Evolutionary conservation across 2,113 vertebrate species (phyloP).

Genomic region (Petaurus breviceps): DNA sequence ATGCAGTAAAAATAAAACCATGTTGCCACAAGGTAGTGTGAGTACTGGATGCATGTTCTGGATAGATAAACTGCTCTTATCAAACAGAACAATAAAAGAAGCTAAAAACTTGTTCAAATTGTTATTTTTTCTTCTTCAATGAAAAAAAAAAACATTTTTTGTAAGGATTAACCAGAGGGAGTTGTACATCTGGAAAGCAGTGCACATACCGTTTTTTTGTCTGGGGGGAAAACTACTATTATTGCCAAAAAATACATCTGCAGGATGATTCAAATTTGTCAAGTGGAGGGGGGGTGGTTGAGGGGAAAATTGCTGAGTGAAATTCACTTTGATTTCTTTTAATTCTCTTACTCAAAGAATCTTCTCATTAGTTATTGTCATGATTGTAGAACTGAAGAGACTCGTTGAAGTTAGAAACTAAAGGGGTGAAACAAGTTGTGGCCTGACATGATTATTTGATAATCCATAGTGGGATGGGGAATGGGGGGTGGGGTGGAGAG

Average conservation of each 20-base stretch:
- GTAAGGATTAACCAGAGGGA: constrained; percentile 79
- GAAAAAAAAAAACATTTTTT: constrained; percentile 74
- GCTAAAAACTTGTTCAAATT: constrained; percentile 77
- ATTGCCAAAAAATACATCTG: constrained; percentile 75
- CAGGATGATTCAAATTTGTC: constrained; percentile 68
- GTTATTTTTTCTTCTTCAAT: constrained; percentile 38
- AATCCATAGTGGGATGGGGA: not conserved
- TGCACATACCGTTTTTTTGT: constrained; percentile 54
- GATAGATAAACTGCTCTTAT: constrained; percentile 79
- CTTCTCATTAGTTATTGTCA: constrained; percentile 11
- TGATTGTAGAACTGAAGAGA: constrained; percentile 16
- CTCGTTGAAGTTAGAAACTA: not conserved
- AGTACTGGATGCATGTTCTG: constrained; percentile 64
- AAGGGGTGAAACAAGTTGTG: not conserved
- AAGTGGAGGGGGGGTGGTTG: constrained; percentile 21
- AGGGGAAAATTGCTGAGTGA: constrained; percentile 52
- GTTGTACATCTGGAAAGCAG: constrained; percentile 79
- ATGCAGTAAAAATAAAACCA: constrained; percentile 74
- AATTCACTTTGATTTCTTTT: constrained; percentile 57
- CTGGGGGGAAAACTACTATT: constrained; percentile 67
- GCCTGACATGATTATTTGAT: not conserved
- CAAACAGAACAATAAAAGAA: constrained; percentile 77
- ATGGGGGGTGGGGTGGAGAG: not conserved
- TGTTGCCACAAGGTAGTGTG: constrained; percentile 72
- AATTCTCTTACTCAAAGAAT: constrained; percentile 18